These are phyloP conservation scores for Psammodynastes pulverulentus DNA, from an alignment of 2,113 vertebrate genomes.

Conservation along the genomic window DNA sequence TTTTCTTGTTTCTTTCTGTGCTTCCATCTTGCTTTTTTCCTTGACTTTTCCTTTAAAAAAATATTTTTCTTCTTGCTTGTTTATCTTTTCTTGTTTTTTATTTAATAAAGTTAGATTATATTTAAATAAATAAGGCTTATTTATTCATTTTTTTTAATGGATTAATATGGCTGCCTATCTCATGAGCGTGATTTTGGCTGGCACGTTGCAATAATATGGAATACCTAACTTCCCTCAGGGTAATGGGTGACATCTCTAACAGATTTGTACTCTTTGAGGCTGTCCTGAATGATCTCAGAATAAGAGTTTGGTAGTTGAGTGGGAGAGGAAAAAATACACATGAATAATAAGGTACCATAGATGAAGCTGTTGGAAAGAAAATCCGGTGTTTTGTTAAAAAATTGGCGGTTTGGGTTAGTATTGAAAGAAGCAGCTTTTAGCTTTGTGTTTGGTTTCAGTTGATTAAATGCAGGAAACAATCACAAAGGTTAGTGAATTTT, in stretches of 20 bases:
- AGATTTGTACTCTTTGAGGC: background rate
- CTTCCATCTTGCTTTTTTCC: too few relatives aligned
- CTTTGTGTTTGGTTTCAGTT: background rate
- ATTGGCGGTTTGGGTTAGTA: background rate
- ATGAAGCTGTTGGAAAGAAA: background rate
- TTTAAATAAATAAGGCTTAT: background rate
- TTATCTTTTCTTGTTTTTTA: too few relatives aligned
- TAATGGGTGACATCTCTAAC: background rate
- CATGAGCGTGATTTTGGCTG: background rate
- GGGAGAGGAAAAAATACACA: background rate
- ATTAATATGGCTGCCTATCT: background rate
- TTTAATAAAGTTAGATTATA: background rate
- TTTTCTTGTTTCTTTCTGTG: background rate
- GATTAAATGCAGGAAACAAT: background rate
- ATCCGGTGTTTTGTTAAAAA: background rate
- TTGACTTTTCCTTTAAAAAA: too few relatives aligned
- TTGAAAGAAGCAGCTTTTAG: background rate
- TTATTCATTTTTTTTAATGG: background rate
- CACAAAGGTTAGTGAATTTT: background rate
- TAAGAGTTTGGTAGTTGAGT: background rate
- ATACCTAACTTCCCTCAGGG: background rate
- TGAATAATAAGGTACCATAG: background rate
- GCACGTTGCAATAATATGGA: background rate
- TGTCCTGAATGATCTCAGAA: background rate
- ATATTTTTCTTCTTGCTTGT: too few relatives aligned